These are phyloP conservation scores for Lagodon rhomboides DNA, from an alignment of 2,797 vertebrate species.

Conservation along the genomic window DNA sequence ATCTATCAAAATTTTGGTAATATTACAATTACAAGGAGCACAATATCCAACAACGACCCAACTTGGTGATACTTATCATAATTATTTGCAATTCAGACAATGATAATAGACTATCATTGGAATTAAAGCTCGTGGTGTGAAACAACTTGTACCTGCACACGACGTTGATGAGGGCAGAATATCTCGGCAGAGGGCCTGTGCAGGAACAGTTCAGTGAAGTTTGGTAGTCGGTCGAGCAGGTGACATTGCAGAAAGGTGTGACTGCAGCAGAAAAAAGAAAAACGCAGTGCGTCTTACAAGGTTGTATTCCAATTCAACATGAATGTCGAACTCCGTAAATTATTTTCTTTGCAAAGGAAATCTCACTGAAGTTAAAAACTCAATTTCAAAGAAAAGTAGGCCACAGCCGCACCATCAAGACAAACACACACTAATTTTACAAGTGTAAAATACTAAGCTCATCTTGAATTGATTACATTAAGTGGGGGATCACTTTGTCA, in stretches of 20 bases:
- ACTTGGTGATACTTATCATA: background rate
- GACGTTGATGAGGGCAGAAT: constrained; percentile 55
- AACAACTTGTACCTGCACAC: constrained; percentile 74
- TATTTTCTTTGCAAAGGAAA: accelerated
- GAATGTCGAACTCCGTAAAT: too few species aligned
- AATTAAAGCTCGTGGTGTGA: too few species aligned
- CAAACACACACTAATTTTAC: background rate
- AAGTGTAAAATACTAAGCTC: background rate
- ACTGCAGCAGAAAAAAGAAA: constrained; percentile 56
- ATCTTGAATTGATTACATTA: background rate
- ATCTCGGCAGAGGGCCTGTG: constrained; percentile 21
- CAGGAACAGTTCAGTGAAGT: constrained; percentile 79
- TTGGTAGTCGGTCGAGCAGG: constrained; percentile 79
- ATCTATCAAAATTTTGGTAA: background rate
- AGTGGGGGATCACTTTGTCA: background rate
- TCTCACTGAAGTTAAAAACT: background rate
- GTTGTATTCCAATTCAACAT: background rate
- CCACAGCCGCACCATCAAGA: background rate
- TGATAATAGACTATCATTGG: background rate
- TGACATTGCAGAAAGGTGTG: constrained; percentile 66
- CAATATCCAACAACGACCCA: background rate
- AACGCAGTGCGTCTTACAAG: background rate
- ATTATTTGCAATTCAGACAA: background rate
- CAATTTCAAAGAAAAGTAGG: background rate
- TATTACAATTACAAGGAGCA: background rate